These are phyloP conservation scores for Carassius gibelio DNA, from an alignment of 2,113 vertebrate species.

Conservation along the genomic window DNA sequence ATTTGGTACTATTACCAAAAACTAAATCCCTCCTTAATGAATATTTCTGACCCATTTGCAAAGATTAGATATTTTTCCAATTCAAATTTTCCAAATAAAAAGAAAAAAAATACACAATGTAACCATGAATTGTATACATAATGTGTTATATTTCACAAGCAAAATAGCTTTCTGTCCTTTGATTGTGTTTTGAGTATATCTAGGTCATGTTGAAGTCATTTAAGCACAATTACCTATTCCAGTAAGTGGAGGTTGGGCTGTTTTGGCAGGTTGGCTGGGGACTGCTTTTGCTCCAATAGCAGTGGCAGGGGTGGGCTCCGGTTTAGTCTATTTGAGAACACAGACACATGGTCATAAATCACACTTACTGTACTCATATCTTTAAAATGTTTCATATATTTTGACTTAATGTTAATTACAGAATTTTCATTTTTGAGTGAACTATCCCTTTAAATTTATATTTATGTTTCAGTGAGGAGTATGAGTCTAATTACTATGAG, in stretches of 20 bases:
- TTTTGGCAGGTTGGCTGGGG: constrained; percentile 80
- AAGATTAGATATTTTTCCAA: too few species aligned
- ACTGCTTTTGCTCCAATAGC: constrained; percentile 81
- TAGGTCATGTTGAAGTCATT: not conserved
- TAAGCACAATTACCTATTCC: constrained; percentile 81
- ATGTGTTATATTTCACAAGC: not conserved
- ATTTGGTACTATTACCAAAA: not conserved
- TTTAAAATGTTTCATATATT: not conserved
- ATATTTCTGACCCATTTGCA: not conserved
- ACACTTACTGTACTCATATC: not conserved
- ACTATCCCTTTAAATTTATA: too few species aligned
- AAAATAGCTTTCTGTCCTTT: not conserved
- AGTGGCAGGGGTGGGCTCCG: constrained; percentile 76
- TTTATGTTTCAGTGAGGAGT: too few species aligned
- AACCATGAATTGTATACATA: not conserved
- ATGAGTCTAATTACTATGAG: too few species aligned
- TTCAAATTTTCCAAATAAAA: not conserved
- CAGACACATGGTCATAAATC: constrained; percentile 15
- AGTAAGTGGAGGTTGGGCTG: constrained; percentile 79
- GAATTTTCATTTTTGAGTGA: too few species aligned
- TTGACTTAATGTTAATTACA: not conserved
- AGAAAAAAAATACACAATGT: not conserved
- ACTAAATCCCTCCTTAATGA: not conserved
- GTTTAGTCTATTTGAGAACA: constrained; percentile 78
- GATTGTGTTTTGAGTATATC: not conserved